Percentiles rank a stretch among this genome's conserved stretches.
These are phyloP conservation scores for Hystrix brachyura DNA, from an alignment of 2,113 vertebrate species.

Conservation along the genomic window DNA sequence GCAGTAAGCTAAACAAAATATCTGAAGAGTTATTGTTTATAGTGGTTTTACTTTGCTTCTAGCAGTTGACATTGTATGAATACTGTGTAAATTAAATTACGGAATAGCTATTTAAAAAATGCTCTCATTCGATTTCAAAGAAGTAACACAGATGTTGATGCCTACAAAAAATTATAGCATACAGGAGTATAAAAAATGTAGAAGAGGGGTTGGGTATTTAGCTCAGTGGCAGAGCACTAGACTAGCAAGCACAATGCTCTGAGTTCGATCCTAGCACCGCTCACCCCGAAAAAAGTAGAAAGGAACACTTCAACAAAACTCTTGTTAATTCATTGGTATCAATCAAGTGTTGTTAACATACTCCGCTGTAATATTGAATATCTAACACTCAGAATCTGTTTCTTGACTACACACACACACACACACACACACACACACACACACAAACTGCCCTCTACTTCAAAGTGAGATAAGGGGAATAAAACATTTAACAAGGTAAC, in stretches of 20 bases:
- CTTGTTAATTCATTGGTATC: neutral
- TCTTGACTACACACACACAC: neutral
- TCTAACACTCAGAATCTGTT: neutral
- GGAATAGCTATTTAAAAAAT: neutral
- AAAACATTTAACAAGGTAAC: neutral
- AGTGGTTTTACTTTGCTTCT: neutral
- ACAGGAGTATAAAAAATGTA: neutral
- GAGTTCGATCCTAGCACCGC: too few relatives aligned
- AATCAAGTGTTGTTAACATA: neutral
- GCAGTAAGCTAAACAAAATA: neutral
- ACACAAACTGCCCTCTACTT: neutral
- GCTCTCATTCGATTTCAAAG: neutral
- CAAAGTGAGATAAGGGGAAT: neutral
- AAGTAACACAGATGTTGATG: neutral
- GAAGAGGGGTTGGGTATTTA: too few relatives aligned
- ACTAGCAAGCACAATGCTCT: too few relatives aligned
- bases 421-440: neutral
- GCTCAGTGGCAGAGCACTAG: too few relatives aligned
- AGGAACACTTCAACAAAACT: neutral
- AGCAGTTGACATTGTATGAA: neutral
- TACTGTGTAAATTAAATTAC: constrained; percentile 32
- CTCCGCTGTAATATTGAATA: neutral
- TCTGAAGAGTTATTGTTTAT: neutral
- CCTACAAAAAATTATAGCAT: neutral
- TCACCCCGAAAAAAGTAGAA: neutral